Conservation (phyloP, 1,140 invertebrate species). For the Zaprionus nigranus region DNA sequence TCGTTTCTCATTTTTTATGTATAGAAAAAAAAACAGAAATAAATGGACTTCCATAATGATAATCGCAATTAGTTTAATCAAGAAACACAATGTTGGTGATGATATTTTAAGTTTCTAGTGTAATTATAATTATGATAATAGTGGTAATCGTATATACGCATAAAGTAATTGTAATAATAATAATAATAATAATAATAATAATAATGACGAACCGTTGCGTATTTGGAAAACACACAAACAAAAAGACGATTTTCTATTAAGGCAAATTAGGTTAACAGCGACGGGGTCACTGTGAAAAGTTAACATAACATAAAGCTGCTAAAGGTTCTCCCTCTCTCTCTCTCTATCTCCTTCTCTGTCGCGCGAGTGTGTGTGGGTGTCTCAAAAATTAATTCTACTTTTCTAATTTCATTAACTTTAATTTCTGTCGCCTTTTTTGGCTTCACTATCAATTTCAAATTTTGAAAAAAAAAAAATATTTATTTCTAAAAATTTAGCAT, state of each 20-base stretch:
- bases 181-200: slow-evolving; percentile 12
- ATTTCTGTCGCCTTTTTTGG: neutral
- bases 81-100: slow-evolving; percentile 46
- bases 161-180: slow-evolving; percentile 10
- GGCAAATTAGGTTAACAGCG: slow-evolving; percentile 72
- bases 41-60: slow-evolving; percentile 9
- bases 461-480: neutral
- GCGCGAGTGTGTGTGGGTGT: slow-evolving; percentile 25
- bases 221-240: slow-evolving; percentile 30
- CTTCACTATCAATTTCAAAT: neutral
- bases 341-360: neutral
- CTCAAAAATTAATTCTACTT: slow-evolving; percentile 1
- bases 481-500: neutral
- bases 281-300: slow-evolving; percentile 30
- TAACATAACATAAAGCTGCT: slow-evolving; percentile 75
- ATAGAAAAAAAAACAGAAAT: slow-evolving; percentile 7
- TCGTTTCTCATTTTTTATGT: neutral
- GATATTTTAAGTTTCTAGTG: slow-evolving; percentile 17
- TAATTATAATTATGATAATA: slow-evolving; percentile 27
- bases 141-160: neutral
- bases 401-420: neutral
- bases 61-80: slow-evolving; percentile 12
- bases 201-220: slow-evolving; percentile 23
- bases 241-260: slow-evolving; percentile 70
- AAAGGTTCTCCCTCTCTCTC: slow-evolving; percentile 20